Evolutionary conservation across 2,888 invertebrate species (phyloP).

Genomic region (Meta bourneti): DNA sequence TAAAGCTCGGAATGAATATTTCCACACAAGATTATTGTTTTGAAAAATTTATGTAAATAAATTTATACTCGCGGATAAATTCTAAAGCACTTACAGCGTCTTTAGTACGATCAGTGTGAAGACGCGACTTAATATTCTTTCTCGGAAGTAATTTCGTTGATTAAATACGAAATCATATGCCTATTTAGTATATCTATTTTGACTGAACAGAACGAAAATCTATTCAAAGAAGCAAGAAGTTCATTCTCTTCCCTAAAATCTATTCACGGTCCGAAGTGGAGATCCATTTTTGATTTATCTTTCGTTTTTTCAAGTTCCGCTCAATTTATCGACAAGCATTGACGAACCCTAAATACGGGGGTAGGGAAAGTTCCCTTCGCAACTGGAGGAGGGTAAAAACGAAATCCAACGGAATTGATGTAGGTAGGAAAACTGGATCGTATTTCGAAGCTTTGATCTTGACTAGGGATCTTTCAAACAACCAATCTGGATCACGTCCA

Average conservation of each 20-base stretch:
- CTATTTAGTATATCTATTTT: no score
- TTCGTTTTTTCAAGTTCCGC: slow-evolving; percentile 37
- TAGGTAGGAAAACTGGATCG: slow-evolving; percentile 41
- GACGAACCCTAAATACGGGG: slow-evolving; percentile 39
- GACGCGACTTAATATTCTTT: no score
- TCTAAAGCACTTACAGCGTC: no score
- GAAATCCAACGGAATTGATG: slow-evolving; percentile 52
- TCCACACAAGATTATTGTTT: no score
- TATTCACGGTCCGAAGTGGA: slow-evolving; percentile 8
- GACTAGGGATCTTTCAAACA: slow-evolving; percentile 13
- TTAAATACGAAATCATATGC: no score
- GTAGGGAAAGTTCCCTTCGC: slow-evolving; percentile 16
- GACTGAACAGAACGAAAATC: neutral
- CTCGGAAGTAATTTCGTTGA: no score
- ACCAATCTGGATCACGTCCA: no score
- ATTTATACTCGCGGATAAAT: no score
- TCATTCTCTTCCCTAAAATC: neutral
- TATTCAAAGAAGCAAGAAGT: neutral
- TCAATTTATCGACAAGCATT: slow-evolving; percentile 68
- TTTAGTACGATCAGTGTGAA: no score
- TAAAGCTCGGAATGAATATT: no score
- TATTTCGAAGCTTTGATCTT: slow-evolving; percentile 60
- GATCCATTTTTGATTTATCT: slow-evolving; percentile 43
- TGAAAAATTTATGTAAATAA: no score
- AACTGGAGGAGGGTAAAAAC: neutral